phyloP scores from a whole-genome alignment of 1,140 invertebrate genomes.

The Bursaphelenchus mucronatus region DNA sequence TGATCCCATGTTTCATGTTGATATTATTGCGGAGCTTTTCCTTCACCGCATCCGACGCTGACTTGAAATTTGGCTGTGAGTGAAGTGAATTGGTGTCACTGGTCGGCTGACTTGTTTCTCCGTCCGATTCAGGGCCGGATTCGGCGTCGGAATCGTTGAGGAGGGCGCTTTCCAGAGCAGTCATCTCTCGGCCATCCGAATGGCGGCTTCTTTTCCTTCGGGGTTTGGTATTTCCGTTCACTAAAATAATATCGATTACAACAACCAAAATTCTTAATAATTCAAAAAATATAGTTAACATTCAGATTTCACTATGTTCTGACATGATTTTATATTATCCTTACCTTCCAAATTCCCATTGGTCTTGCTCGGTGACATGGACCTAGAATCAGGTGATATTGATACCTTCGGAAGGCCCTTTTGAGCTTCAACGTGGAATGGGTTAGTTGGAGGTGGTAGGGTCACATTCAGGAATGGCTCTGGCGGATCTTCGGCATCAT shows the following conservation, averaged over 20 bases:
- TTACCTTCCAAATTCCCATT: too few relatives aligned
- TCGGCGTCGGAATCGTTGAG: constrained; percentile 17
- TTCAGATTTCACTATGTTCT: too few relatives aligned
- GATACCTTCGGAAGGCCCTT: too few relatives aligned
- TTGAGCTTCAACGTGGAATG: too few relatives aligned
- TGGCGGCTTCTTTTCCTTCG: constrained; percentile 3
- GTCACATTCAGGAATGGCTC: neutral
- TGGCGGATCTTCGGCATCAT: constrained; percentile 10
- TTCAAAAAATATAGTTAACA: too few relatives aligned
- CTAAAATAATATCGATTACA: neutral
- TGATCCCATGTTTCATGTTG: neutral
- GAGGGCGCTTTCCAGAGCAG: neutral
- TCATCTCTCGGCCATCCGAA: constrained; percentile 19
- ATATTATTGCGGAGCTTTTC: constrained; percentile 17
- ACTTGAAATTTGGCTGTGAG: neutral
- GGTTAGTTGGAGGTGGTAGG: too few relatives aligned
- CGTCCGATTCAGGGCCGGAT: constrained; percentile 6
- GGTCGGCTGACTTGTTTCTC: neutral
- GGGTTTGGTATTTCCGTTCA: constrained; percentile 9
- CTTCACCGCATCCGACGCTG: constrained; percentile 17
- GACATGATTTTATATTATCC: too few relatives aligned
- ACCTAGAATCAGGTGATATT: too few relatives aligned
- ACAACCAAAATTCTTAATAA: too few relatives aligned
- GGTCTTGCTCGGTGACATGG: too few relatives aligned
- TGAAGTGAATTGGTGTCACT: neutral